A percentile compares a stretch with the other conserved stretches of the same genome.
These are phyloP conservation scores for Syngnathus floridae DNA, from an alignment of 2,113 vertebrate genomes.

Conservation along the genomic window DNA sequence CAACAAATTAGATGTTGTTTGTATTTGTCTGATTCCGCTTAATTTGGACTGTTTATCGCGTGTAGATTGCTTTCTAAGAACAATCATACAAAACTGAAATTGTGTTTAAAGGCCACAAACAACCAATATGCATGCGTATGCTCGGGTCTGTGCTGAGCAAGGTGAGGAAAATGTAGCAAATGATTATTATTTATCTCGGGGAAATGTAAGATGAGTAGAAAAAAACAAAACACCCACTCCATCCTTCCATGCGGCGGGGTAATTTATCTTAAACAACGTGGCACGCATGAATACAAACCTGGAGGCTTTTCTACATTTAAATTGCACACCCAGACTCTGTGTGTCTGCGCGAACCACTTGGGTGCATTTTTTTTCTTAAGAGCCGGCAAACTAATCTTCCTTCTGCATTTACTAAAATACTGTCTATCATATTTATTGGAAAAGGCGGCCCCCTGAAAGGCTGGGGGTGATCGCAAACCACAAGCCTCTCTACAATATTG, in stretches of 20 bases:
- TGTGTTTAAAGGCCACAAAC: neutral
- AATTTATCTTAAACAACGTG: constrained; percentile 37
- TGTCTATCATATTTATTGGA: constrained; percentile 25
- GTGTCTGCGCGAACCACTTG: constrained; percentile 8
- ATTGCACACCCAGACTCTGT: constrained; percentile 31
- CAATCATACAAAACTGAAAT: neutral
- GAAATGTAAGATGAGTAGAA: constrained; percentile 34
- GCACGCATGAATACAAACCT: constrained; percentile 45
- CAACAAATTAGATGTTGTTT: neutral
- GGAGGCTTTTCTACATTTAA: constrained; percentile 29
- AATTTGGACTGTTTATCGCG: too few relatives aligned
- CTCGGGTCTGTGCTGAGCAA: neutral
- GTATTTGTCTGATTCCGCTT: neutral
- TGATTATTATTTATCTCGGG: constrained; percentile 33
- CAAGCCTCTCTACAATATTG: constrained; percentile 33
- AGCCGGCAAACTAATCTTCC: constrained; percentile 23
- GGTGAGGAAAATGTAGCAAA: neutral
- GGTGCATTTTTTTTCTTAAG: constrained; percentile 24
- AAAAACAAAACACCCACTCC: constrained; percentile 19
- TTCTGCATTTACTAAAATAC: constrained; percentile 28
- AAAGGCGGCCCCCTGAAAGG: constrained; percentile 20
- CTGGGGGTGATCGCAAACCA: constrained; percentile 19
- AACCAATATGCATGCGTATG: neutral
- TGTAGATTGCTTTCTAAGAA: neutral
- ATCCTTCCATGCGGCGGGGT: constrained; percentile 31